A percentile compares a stretch with the other conserved stretches of the same genome.
phyloP scores from a whole-genome alignment of 2,113 vertebrate genomes.

The Bettongia penicillata region DNA sequence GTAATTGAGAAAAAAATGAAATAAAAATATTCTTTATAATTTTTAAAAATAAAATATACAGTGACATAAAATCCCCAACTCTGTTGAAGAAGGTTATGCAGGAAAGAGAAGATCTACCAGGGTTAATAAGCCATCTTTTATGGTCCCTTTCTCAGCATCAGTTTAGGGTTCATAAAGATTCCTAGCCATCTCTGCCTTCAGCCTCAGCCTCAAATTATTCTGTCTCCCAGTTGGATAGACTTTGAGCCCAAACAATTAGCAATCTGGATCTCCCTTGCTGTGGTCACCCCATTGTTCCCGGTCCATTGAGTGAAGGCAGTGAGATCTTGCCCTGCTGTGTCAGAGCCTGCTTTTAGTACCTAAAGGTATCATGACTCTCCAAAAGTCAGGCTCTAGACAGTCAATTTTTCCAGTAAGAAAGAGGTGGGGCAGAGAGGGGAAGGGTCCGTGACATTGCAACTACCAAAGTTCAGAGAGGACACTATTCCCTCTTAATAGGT shows the following conservation, averaged over 20 bases:
- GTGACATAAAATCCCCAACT: neutral
- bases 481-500: no score
- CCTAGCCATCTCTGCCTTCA: neutral
- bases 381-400: constrained; percentile 3
- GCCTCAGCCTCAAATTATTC: neutral
- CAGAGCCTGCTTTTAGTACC: neutral
- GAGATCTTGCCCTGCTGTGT: neutral
- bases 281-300: neutral
- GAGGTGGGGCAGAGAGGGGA: neutral
- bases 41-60: neutral
- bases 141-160: neutral
- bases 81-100: neutral
- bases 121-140: neutral
- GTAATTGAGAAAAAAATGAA: constrained; percentile 31
- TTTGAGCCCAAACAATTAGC: constrained; percentile 1
- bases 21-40: constrained; percentile 11
- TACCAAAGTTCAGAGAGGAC: no score
- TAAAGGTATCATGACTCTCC: neutral
- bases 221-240: constrained; percentile 16
- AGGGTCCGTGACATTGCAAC: neutral
- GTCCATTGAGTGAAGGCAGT: neutral
- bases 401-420: neutral
- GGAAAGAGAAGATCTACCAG: neutral
- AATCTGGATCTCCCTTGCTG: neutral
- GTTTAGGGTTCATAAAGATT: neutral